Evolutionary conservation across 2,888 invertebrate species (phyloP), one percentile per base, ranked within the genome.

Genomic region (Chrysolina americana): DNA sequence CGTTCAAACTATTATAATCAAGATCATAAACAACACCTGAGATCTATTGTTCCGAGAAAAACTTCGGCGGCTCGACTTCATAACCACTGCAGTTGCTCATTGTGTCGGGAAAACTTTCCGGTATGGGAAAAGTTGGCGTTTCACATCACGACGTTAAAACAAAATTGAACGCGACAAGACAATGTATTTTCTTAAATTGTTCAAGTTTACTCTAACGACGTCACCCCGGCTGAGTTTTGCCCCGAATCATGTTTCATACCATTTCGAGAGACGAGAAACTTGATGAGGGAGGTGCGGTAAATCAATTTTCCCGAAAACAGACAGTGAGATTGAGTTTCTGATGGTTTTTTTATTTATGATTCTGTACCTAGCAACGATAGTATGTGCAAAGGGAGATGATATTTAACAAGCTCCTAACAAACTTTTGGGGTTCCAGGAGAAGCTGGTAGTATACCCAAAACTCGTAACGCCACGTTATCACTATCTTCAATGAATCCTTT

Each of bases 121-220:
- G 36, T 59, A 17, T 10, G 1, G 15, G 50, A n/a, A 66, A 66
- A 66, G 50, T 66, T 44, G 48, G 36, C 50, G 48, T 28, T 19
- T 66, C 21, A 21, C 65, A 41, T 44, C 65, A 15, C 47, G 48
- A 15, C 48, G 65, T 65, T 50, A 66, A n/a, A n/a, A 50, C 66
- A n/a, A 66, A 66, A 23, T 36, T 50, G 50, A 48, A 36, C 17
- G 48, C n/a, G 50, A 48, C 48, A 66, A 66, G 66, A 66, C 66
- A 66, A 66, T 66, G 66, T 66, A 66, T 66, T 66, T 66, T 50
- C 66, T 28, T 28, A 66, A 66, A 66, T 66, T 66, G 66, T 66
- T 66, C 47, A 50, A 66, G 66, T 66, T 66, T 66, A 50, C 23
- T 66, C 36, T 36, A 66, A 66, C 17, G 36, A 66, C 41, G 28